Percentiles rank a stretch among this genome's conserved stretches.
Conservation (phyloP, 2,113 vertebrate genomes). For the Dicerorhinus sumatrensis region DNA sequence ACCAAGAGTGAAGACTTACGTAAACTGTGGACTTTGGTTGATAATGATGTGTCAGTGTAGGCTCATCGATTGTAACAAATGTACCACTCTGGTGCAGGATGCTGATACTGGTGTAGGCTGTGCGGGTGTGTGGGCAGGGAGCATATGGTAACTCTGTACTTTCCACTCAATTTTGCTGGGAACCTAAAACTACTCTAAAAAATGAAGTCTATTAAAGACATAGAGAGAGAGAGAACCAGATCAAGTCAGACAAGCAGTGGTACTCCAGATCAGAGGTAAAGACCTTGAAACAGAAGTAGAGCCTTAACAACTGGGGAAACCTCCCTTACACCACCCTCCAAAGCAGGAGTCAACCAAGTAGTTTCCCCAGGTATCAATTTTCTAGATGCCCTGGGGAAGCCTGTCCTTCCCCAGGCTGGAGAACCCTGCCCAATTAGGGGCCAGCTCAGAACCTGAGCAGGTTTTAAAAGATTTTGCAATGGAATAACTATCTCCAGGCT, state of each 20-base stretch:
- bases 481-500: background rate
- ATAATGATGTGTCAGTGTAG: background rate
- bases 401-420: background rate
- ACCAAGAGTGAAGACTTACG: background rate
- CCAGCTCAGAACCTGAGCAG: background rate
- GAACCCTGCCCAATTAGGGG: background rate
- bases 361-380: conserved; percentile 8
- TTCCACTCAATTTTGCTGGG: background rate
- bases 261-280: background rate
- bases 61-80: background rate
- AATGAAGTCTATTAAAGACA: background rate
- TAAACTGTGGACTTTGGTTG: background rate
- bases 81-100: background rate
- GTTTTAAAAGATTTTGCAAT: conserved; percentile 35
- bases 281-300: background rate
- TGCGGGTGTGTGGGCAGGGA: background rate
- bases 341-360: background rate
- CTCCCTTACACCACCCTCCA: background rate
- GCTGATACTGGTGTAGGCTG: background rate
- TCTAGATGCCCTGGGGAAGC: background rate
- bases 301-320: background rate
- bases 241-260: background rate
- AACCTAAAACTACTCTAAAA: background rate
- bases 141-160: background rate
- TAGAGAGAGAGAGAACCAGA: background rate